phyloP scores from a whole-genome alignment of 2,888 invertebrate genomes.

The Nesidiocoris tenuis region DNA sequence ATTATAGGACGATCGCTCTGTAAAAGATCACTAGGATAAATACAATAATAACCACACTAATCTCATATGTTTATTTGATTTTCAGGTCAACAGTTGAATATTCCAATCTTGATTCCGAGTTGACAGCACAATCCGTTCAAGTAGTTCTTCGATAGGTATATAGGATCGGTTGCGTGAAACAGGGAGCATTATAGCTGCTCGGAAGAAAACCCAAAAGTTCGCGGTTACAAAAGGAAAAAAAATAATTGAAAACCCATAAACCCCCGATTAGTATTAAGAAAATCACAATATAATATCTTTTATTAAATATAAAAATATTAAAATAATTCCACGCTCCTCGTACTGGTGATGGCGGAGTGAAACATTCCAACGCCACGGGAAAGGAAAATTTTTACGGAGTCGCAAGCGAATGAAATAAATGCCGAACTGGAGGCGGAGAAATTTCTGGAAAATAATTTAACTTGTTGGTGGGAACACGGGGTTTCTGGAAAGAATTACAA shows the following conservation, averaged over 20 bases:
- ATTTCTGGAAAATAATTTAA: not conserved
- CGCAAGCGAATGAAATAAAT: too few relatives aligned
- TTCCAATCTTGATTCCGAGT: not conserved
- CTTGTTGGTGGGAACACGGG: slow-evolving; percentile 46
- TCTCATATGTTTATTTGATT: not conserved
- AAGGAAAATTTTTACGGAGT: too few relatives aligned
- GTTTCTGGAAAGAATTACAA: slow-evolving; percentile 72
- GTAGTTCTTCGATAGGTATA: not conserved
- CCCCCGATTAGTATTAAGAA: not conserved
- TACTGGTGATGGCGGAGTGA: not conserved
- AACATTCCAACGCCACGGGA: not conserved
- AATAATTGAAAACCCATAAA: not conserved
- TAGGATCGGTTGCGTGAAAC: not conserved
- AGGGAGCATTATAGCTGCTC: not conserved
- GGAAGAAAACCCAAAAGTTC: not conserved
- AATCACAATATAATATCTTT: not conserved
- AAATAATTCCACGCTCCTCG: not conserved
- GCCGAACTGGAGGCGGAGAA: not conserved
- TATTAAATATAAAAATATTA: not conserved
- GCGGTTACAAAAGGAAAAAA: too few relatives aligned
- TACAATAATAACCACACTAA: too few relatives aligned
- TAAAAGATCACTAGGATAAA: too few relatives aligned
- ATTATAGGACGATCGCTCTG: too few relatives aligned
- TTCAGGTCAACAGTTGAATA: not conserved
- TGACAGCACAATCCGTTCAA: not conserved